phyloP scores from a whole-genome alignment of 2,888 invertebrate genomes.

The Strigamia maritima region DNA sequence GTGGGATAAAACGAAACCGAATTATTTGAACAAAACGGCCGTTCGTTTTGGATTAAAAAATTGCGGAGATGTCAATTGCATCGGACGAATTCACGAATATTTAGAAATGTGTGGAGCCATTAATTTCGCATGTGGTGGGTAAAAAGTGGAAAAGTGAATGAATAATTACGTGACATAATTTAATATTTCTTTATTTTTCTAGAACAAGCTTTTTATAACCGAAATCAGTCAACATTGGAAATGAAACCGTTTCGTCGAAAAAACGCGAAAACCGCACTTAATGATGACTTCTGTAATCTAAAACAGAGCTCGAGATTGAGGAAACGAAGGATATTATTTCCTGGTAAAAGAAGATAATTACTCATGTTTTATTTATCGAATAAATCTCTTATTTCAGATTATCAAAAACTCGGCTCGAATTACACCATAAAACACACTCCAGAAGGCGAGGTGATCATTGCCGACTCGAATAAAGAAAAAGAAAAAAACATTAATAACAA shows the following conservation, averaged over 20 bases:
- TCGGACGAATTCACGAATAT: slow-evolving; percentile 61
- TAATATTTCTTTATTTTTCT: slow-evolving; percentile 37
- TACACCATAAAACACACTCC: no score
- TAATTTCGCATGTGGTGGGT: slow-evolving; percentile 61
- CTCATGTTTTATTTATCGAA: no score
- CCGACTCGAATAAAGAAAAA: no score
- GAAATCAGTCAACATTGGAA: not conserved
- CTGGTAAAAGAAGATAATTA: no score
- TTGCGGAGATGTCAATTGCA: slow-evolving; percentile 63
- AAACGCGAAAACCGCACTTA: not conserved
- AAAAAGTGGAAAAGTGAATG: not conserved
- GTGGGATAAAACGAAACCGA: slow-evolving; percentile 59
- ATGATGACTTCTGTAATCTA: slow-evolving; percentile 32
- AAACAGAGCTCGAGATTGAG: slow-evolving; percentile 31
- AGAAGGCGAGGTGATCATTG: no score
- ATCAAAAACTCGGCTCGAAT: no score
- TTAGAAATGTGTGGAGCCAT: slow-evolving; percentile 64
- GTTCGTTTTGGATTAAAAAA: slow-evolving; percentile 60
- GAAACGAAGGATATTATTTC: not conserved
- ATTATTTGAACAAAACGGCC: slow-evolving; percentile 61
- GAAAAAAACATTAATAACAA: no score
- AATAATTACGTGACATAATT: no score
- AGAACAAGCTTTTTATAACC: slow-evolving; percentile 43
- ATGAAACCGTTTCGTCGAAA: no score
- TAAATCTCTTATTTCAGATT: no score